Evolutionary conservation across 1,140 invertebrate species (phyloP).

Genomic region (Drosophila virilis): DNA sequence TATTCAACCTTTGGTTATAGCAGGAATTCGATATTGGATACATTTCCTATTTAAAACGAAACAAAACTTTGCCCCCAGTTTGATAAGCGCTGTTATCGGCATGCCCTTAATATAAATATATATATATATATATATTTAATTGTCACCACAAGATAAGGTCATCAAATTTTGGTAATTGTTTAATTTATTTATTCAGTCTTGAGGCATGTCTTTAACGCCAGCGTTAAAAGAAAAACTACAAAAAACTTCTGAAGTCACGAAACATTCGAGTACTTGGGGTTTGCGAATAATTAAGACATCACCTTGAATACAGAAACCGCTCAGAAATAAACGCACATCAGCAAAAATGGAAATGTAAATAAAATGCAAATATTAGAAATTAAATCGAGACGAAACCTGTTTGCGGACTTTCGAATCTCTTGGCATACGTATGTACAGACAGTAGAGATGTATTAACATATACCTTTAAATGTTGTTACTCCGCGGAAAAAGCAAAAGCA

Average conservation of each 20-base stretch:
- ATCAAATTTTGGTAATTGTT: conserved; percentile 6
- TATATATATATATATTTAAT: conserved; percentile 6
- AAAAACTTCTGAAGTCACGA: conserved; percentile 9
- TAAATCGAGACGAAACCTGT: conserved; percentile 31
- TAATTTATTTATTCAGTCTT: not conserved
- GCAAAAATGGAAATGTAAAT: conserved; percentile 19
- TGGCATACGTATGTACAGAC: conserved; percentile 21
- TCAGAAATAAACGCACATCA: not conserved
- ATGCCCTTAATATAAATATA: not conserved
- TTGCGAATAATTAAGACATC: not conserved
- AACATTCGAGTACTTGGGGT: not conserved
- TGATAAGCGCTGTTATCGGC: not conserved
- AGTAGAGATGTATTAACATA: conserved; percentile 9
- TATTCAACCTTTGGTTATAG: too few species aligned
- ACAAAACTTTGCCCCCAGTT: not conserved
- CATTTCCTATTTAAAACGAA: not conserved
- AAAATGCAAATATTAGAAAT: conserved; percentile 27
- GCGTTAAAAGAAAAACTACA: not conserved
- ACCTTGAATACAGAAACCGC: conserved; percentile 7
- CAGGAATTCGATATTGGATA: too few species aligned
- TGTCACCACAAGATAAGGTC: not conserved
- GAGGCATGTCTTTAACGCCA: not conserved
- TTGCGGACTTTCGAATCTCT: conserved; percentile 41
- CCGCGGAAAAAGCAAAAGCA: conserved; percentile 28
- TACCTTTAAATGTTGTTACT: conserved; percentile 17